phyloP scores from a whole-genome alignment of 2,888 invertebrate species.

The Eucera pruinosa region DNA sequence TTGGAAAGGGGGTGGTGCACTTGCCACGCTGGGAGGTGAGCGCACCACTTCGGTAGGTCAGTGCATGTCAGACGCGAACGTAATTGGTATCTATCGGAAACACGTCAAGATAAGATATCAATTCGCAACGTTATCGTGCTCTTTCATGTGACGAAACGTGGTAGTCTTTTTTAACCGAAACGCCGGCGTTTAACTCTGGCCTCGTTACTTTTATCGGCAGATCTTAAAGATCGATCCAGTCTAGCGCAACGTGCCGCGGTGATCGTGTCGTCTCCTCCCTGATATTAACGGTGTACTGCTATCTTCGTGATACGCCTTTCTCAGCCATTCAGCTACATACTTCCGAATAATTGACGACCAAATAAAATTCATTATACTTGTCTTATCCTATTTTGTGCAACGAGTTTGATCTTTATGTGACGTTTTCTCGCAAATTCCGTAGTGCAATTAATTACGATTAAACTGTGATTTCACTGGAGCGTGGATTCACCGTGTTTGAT shows the following conservation, averaged over 20 bases:
- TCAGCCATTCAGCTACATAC: neutral
- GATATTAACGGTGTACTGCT: constrained; percentile 7
- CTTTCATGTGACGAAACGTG: constrained; percentile 59
- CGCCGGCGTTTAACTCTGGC: constrained; percentile 61
- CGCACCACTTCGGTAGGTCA: constrained; percentile 62
- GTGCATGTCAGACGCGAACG: constrained; percentile 42
- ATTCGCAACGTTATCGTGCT: constrained; percentile 45
- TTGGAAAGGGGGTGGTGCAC: neutral
- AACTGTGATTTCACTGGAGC: no score
- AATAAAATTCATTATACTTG: neutral
- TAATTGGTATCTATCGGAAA: constrained; percentile 53
- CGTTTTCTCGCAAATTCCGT: neutral
- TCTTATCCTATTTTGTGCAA: neutral
- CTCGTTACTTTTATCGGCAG: constrained; percentile 65
- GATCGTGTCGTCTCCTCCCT: constrained; percentile 47
- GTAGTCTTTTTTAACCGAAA: constrained; percentile 38
- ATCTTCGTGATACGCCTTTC: neutral
- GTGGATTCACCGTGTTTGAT: neutral
- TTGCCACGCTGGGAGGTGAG: neutral
- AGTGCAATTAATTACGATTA: neutral
- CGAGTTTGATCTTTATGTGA: neutral
- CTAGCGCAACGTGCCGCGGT: constrained; percentile 49
- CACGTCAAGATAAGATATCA: constrained; percentile 60
- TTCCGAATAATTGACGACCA: neutral
- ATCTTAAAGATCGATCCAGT: constrained; percentile 67